phyloP scores from a whole-genome alignment of 2,888 invertebrate species.

The Tolmerus cingulatus region DNA sequence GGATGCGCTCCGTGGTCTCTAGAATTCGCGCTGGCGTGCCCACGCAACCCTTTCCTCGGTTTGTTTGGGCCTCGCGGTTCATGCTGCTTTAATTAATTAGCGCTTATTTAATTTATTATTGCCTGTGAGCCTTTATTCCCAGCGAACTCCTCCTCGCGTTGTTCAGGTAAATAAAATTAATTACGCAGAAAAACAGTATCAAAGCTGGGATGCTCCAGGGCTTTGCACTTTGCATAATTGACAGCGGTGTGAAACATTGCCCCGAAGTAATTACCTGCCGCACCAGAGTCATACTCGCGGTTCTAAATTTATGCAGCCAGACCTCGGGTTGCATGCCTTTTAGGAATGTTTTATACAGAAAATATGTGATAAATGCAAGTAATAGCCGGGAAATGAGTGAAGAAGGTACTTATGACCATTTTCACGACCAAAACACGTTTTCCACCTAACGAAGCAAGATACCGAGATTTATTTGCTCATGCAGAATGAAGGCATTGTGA shows the following conservation, averaged over 20 bases:
- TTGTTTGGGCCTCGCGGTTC: background rate
- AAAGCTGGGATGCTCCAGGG: background rate
- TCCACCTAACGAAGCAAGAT: background rate
- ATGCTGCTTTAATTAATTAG: constrained; percentile 36
- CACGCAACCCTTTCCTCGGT: constrained; percentile 6
- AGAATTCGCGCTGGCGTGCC: background rate
- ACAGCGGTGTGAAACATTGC: background rate
- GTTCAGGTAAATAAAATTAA: background rate
- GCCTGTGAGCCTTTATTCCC: background rate
- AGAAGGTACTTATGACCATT: background rate
- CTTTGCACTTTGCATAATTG: background rate
- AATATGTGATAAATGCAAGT: background rate
- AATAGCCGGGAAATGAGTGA: background rate
- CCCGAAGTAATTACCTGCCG: background rate
- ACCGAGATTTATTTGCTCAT: background rate
- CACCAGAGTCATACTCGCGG: background rate
- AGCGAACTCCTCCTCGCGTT: background rate
- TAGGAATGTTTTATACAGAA: background rate
- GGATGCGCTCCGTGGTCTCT: background rate
- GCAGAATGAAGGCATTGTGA: background rate
- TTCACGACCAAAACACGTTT: background rate
- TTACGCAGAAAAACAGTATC: background rate
- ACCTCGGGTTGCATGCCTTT: background rate
- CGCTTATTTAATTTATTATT: constrained; percentile 23
- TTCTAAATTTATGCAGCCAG: background rate